Evolutionary conservation across 2,113 vertebrate species (phyloP), one percentile per base, ranked within the genome.

Genomic region (Corythornis vintsioides): DNA sequence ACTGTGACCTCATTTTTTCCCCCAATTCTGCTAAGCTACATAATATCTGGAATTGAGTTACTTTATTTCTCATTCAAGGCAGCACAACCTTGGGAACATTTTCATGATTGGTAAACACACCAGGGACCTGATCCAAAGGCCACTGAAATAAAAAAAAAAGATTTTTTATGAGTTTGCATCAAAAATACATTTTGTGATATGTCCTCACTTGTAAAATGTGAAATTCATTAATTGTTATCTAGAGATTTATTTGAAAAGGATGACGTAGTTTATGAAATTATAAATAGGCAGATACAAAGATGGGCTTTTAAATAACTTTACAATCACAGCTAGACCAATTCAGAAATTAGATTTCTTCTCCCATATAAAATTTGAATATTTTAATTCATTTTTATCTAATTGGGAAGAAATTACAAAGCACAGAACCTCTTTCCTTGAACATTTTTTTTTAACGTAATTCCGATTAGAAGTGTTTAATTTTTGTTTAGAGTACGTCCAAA

Each of bases 41-140:
- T 74, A 89, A 83, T 90, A 89, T 60, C 74, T 83, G 42, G 75
- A 93, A 92, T 87, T 71, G 25, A 89, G 94, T 85, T 93, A 92
- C 60, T 94, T 90, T 82, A 69, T 94, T 90, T 92, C 71, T 92
- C 50, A 89, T 87, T 92, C 84, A 85, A 24, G 33, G 33, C 59
- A 87, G 33, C 38, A 85, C 78, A 91, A 85, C 52, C 63, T 89
- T 87, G 59, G 50, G 84, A 92, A 87, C 33, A 66, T 79, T 94
- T 82, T 94, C 60, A 73, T 92, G 43, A 31, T 60, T 59, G 31
- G 91, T 76, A 87, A 89, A 92, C 56, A 89, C 19, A 73, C 59
- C 9, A 66, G 86, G 59, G 47, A 89, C 69, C 33, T 70, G 55
- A 83, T 83, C 78, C 81, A 85, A 93, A 92, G 55, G 50, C 84